Conservation (phyloP, 2,797 vertebrate genomes). For the Eospalax fontanierii region DNA sequence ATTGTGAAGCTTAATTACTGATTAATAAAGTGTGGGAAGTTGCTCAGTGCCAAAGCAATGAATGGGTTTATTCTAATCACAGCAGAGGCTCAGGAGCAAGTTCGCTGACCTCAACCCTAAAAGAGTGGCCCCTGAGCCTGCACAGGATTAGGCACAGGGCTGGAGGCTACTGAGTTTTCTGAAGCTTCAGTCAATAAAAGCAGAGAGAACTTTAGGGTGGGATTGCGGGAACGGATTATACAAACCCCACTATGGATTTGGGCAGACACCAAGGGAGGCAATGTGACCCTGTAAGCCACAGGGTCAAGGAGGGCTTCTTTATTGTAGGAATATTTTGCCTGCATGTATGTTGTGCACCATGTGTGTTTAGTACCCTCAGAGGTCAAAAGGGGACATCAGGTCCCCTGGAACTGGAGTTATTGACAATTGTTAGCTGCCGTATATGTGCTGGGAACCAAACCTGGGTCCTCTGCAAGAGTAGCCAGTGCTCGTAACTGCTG, state of each 20-base stretch:
- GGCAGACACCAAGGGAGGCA: not conserved
- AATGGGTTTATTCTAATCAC: conserved; percentile 58
- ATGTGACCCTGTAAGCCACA: too few relatives aligned
- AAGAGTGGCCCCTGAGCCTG: fast-evolving
- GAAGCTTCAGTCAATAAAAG: not conserved
- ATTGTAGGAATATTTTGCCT: too few relatives aligned
- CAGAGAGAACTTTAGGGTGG: not conserved
- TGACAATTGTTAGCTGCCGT: too few relatives aligned
- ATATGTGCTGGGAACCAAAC: too few relatives aligned
- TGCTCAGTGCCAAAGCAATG: conserved; percentile 55
- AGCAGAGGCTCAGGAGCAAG: not conserved
- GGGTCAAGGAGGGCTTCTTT: too few relatives aligned
- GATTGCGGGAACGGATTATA: not conserved
- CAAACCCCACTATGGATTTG: not conserved
- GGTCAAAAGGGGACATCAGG: too few relatives aligned
- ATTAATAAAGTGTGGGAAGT: conserved; percentile 69
- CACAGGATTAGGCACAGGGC: not conserved
- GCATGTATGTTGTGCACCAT: too few relatives aligned
- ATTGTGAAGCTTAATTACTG: conserved; percentile 71
- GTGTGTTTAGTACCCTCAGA: too few relatives aligned
- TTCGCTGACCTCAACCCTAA: not conserved
- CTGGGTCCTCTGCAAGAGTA: too few relatives aligned
- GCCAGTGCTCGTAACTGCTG: too few relatives aligned
- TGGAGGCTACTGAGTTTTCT: not conserved
- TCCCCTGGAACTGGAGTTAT: too few relatives aligned